Base-by-base conservation (phyloP, 2,113 vertebrate genomes). In the Excalfactoria chinensis region DNA sequence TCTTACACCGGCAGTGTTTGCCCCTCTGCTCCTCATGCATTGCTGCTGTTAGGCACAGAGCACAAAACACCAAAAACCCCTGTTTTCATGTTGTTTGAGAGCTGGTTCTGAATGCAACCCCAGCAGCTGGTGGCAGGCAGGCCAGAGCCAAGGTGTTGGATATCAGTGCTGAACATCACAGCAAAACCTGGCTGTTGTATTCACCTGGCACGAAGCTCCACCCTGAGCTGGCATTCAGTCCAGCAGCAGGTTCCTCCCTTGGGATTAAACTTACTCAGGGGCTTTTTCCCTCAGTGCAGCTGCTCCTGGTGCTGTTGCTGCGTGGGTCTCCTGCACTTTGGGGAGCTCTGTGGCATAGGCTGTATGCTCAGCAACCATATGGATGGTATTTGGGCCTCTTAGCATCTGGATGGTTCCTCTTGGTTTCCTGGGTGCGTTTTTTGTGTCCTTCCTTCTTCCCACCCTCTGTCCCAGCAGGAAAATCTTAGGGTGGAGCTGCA, bases 181-280 rank as follows among this genome's bases (percentile, higher is more conserved):
- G 71, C 85, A 89, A 90, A 93, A 88, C 35, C 26, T 1, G 2
- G 55, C 41, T 80, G 23, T 41, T 43, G 1, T 5, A 9, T 53
- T 69, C 80, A 59, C 63, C 86, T 11, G 71, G 58, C 41, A 60
- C 2, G 32, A 10, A 58, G 13, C 83, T 88, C 89, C 89, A 67
- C 93, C 93, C 93, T 11, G 77, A 21, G 66, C 28, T 86, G 93
- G 92, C 51, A 84, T 94, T 93, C 74, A 73, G 77, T 94, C 93
- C 71, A 69, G 77, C 86, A 81, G 86, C 12, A 11, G 60, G 40
- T 40, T 75, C 62, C 80, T 40, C 72, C 2, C 56, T 20, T 8
- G 51, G 48, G 82, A 28, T 12, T 16, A 79, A 58, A 21, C 41
- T 44, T 8, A 1, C 62, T 8, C 3, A n/a, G 73, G 69, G 83